Conservation (phyloP, 2,113 vertebrate species). For the Halichoeres trimaculatus region DNA sequence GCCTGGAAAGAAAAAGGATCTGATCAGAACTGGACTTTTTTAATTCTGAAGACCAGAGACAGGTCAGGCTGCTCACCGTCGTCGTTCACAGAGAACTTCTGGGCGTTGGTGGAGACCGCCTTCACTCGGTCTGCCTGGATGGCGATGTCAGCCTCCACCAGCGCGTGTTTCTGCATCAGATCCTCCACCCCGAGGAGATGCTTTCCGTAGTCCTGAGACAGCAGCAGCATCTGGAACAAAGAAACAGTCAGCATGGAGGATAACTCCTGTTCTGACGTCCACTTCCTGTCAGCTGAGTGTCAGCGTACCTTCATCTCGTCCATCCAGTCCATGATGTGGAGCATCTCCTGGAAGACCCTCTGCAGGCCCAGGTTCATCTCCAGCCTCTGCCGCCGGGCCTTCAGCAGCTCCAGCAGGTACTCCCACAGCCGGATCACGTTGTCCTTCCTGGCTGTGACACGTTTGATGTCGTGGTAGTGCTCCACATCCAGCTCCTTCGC, state of each 20-base stretch:
- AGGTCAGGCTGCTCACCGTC: constrained; percentile 89
- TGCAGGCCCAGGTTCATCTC: constrained; percentile 96
- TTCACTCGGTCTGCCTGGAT: constrained; percentile 95
- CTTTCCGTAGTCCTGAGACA: constrained; percentile 97
- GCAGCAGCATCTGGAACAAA: constrained; percentile 87
- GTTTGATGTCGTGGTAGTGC: constrained; percentile 95
- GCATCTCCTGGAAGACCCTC: constrained; percentile 98
- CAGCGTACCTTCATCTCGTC: constrained; percentile 95
- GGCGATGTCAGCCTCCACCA: constrained; percentile 94
- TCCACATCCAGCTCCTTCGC: constrained; percentile 92
- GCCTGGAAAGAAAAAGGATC: constrained; percentile 32
- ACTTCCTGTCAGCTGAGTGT: not conserved
- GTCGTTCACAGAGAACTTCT: constrained; percentile 87
- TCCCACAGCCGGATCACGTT: constrained; percentile 97
- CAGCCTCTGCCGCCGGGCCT: constrained; percentile 89
- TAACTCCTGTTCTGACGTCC: no score
- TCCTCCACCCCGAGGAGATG: constrained; percentile 96
- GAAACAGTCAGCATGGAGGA: not conserved
- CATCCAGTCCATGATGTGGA: constrained; percentile 99
- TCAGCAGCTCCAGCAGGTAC: constrained; percentile 94
- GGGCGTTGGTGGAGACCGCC: constrained; percentile 90
- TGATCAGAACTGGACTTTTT: not conserved
- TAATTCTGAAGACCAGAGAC: no score
- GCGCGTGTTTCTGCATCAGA: constrained; percentile 93
- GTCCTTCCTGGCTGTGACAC: constrained; percentile 91